phyloP scores from a whole-genome alignment of 2,888 invertebrate species.

The Temnothorax rugatulus region DNA sequence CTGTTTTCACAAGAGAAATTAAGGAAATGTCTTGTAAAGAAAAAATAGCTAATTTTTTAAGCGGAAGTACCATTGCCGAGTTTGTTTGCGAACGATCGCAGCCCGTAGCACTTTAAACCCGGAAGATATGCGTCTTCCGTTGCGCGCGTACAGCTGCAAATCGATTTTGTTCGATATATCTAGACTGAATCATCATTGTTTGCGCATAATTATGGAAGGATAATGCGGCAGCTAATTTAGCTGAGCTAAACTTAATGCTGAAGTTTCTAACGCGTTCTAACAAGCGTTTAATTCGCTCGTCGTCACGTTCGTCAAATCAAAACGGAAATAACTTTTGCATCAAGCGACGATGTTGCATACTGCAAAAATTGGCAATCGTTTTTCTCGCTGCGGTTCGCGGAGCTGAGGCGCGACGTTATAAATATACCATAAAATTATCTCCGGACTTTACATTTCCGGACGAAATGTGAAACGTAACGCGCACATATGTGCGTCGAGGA shows the following conservation, averaged over 20 bases:
- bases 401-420: background rate
- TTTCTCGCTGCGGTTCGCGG: background rate
- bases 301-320: constrained; percentile 19
- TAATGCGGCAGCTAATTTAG: background rate
- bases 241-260: constrained; percentile 1
- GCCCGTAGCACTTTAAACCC: background rate
- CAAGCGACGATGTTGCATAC: background rate
- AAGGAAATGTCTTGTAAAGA: constrained; percentile 40
- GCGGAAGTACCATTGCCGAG: background rate
- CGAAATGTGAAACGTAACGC: constrained; percentile 5
- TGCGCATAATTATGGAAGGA: background rate
- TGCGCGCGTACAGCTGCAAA: background rate
- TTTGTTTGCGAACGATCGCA: background rate
- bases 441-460: background rate
- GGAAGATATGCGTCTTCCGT: background rate
- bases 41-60: constrained; percentile 34
- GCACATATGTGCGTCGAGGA: constrained; percentile 19
- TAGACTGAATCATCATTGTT: background rate
- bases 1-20: constrained; percentile 45
- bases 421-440: constrained; percentile 47
- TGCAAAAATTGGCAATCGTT: background rate
- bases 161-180: background rate
- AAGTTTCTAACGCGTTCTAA: background rate
- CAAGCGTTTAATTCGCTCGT: constrained; percentile 30
- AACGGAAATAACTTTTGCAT: constrained; percentile 21